Percentiles rank a stretch among this genome's conserved stretches.
Evolutionary conservation across 2,113 vertebrate species (phyloP).

Genomic region (Arothron firmamentum): DNA sequence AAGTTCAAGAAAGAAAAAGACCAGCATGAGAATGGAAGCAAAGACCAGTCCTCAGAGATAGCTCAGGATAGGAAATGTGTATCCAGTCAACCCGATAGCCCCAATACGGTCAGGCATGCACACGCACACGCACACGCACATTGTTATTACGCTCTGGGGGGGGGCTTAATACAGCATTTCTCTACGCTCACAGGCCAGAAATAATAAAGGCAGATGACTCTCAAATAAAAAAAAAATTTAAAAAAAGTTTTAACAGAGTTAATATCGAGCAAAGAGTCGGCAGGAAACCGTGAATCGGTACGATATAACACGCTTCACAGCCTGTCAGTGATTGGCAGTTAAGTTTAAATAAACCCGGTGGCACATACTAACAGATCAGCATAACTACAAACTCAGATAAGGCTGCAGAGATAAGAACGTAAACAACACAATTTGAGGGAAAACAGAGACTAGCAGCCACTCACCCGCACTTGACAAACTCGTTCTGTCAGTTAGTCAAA

Average conservation of each 20-base stretch:
- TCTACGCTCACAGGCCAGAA: not conserved
- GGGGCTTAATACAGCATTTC: not conserved
- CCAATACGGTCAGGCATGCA: not conserved
- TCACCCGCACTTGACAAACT: not conserved
- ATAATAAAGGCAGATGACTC: not conserved
- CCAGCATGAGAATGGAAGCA: not conserved
- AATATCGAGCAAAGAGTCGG: no score
- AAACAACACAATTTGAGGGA: not conserved
- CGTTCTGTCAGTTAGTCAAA: not conserved
- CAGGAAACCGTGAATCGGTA: no score
- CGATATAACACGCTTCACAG: not conserved
- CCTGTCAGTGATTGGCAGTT: no score
- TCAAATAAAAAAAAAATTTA: no score
- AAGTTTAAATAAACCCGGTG: no score
- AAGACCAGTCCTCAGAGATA: not conserved
- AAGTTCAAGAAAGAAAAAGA: not conserved
- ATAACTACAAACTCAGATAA: not conserved
- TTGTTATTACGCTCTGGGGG: not conserved
- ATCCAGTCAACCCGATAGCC: not conserved
- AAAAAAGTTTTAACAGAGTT: no score
- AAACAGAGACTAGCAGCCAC: not conserved
- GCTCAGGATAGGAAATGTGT: not conserved
- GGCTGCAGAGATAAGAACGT: no score
- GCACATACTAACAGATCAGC: not conserved
- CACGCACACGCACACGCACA: conserved; percentile 4